Percentiles rank a stretch among this genome's conserved stretches.
Conservation (phyloP, 1,140 invertebrate genomes). For the Eueides isabella region DNA sequence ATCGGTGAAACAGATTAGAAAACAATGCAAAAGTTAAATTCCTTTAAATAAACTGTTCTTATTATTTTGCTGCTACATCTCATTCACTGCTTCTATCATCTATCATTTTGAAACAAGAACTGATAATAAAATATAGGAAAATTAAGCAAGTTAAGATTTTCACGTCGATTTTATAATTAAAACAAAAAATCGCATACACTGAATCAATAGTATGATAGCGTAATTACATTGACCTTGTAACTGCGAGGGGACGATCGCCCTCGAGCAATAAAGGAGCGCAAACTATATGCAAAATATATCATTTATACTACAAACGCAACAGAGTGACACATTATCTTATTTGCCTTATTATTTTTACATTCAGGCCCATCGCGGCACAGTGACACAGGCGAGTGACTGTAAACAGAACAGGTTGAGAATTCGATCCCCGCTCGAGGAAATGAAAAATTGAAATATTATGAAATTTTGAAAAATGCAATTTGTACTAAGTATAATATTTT, state of each 20-base stretch:
- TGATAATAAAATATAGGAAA: background rate
- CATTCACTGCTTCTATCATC: too few species aligned
- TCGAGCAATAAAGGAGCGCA: background rate
- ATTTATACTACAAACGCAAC: background rate
- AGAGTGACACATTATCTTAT: background rate
- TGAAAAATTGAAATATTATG: too few species aligned
- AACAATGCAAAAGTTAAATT: background rate
- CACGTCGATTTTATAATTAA: background rate
- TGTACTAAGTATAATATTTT: too few species aligned
- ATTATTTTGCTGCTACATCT: background rate
- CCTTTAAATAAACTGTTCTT: too few species aligned
- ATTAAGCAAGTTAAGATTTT: background rate
- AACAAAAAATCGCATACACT: background rate
- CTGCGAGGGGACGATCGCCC: background rate
- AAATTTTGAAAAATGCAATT: too few species aligned
- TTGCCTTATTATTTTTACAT: background rate
- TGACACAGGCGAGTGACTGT: too few species aligned
- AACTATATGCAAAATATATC: conserved; percentile 13
- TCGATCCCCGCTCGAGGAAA: too few species aligned
- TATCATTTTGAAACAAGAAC: background rate
- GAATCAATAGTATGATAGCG: conserved; percentile 13
- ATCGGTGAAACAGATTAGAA: background rate
- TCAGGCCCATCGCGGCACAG: too few species aligned
- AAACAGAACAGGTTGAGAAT: too few species aligned
- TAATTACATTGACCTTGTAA: conserved; percentile 9